These are phyloP conservation scores for Chaetura pelagica DNA, from an alignment of 2,113 vertebrate genomes.

Conservation along the genomic window DNA sequence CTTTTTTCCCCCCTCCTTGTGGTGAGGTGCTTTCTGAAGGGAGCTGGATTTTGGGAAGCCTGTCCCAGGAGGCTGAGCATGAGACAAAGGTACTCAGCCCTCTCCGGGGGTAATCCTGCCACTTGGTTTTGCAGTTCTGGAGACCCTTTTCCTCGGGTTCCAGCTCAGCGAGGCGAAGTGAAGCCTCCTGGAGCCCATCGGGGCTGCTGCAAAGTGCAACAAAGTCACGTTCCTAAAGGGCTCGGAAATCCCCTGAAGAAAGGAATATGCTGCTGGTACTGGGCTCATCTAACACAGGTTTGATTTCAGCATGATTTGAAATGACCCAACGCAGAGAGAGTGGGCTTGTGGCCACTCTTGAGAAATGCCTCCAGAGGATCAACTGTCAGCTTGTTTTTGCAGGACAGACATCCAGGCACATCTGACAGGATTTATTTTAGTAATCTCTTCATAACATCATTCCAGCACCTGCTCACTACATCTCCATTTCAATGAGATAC, in stretches of 20 bases:
- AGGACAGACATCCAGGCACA: background rate
- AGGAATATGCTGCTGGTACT: conserved; percentile 18
- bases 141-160: background rate
- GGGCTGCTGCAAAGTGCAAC: background rate
- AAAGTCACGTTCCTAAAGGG: background rate
- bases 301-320: conserved; percentile 25
- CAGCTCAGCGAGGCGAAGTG: background rate
- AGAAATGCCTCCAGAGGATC: conserved; percentile 32
- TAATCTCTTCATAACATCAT: background rate
- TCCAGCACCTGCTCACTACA: background rate
- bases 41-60: background rate
- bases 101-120: background rate
- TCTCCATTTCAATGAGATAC: background rate
- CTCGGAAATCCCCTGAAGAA: conserved; percentile 44
- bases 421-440: background rate
- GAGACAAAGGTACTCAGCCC: background rate
- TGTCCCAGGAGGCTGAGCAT: background rate
- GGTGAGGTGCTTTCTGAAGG: background rate
- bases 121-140: background rate
- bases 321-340: background rate
- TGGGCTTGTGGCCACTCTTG: background rate
- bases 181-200: background rate
- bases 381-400: background rate
- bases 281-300: conserved; percentile 5
- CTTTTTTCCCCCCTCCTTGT: background rate